Evolutionary conservation across 2,113 vertebrate species (phyloP), one percentile per base, ranked within the genome.

Genomic region (Oxygymnocypris stewartii): DNA sequence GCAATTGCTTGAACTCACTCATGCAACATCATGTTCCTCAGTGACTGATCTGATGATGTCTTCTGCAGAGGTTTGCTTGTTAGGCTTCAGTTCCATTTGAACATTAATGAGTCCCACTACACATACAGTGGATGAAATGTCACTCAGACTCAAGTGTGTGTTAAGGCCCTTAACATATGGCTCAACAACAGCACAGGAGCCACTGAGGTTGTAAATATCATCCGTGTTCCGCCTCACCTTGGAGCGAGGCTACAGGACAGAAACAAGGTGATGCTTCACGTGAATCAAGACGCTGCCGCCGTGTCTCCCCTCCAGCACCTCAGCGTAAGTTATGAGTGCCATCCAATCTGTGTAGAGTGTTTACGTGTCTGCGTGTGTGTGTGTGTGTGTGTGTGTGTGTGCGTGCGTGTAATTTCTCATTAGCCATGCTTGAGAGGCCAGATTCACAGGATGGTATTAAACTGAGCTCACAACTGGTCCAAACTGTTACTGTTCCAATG

Each of bases 361-460:
- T 57, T 85, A 57, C 67, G 25, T 84, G 77, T 51, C 35, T 71
- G 61, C 42, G 79, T 85, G 79, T 76, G 44, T 85, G 69, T 31
- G 35, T 20, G 25, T 84, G 77, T 51, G 25, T 71, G 61, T 35
- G 79, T 85, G 79, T 76, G 44, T 85, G 69, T 31, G 35, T 20
- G 63, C 40, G 79, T 84, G 85, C 87, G 31, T 76, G 61, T 77
- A 88, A 87, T 87, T 86, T 87, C 65, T 81, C 89, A 87, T 90
- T 90, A 87, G 85, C 54, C 69, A 61, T 74, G 80, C 78, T 84
- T 80, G 83, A 40, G 74, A 49, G 77, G 47, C 28, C 54, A 18
- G 40, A 79, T 78, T 86, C 80, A 81, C 63, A 51, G 78, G 73
- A 77, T 54, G 12, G 51, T 59, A 84, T 88, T 86, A 86, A 78